phyloP scores from a whole-genome alignment of 1,140 invertebrate genomes.

The Dreissena polymorpha region DNA sequence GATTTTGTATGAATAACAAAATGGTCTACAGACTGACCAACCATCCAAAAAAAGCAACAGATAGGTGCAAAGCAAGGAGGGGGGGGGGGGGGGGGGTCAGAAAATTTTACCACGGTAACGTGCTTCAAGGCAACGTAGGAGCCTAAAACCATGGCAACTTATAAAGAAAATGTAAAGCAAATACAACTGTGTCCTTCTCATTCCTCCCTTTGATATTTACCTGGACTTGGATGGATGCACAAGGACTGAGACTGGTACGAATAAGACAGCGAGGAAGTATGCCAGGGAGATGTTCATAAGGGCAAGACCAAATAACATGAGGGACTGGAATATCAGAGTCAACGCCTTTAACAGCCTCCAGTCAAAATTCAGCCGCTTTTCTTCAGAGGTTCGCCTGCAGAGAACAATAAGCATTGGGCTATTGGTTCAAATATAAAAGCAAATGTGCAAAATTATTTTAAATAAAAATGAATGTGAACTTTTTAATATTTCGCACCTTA shows the following conservation, averaged over 20 bases:
- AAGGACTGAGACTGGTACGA: slow-evolving; percentile 86
- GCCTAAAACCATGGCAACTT: no score
- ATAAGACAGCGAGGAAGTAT: slow-evolving; percentile 86
- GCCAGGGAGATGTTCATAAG: slow-evolving; percentile 95
- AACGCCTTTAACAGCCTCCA: slow-evolving; percentile 76
- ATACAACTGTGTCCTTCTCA: neutral
- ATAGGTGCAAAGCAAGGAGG: neutral
- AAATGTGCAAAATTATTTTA: no score
- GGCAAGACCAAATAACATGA: slow-evolving; percentile 87
- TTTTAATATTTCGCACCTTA: no score
- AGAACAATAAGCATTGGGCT: neutral
- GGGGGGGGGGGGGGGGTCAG: no score
- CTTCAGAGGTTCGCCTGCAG: slow-evolving; percentile 59
- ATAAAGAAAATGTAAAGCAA: no score
- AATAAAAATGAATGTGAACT: no score
- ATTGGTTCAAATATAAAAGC: neutral
- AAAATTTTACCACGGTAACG: no score
- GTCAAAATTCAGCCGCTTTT: slow-evolving; percentile 64
- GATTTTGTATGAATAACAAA: no score
- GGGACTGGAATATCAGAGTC: slow-evolving; percentile 86
- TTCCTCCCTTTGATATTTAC: slow-evolving; percentile 55
- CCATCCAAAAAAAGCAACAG: neutral
- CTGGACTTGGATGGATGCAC: slow-evolving; percentile 77
- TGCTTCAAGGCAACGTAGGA: no score
- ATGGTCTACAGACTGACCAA: no score